phyloP scores from a whole-genome alignment of 92 coral and sea anemone species.

The Zoanthus sansibaricus region DNA sequence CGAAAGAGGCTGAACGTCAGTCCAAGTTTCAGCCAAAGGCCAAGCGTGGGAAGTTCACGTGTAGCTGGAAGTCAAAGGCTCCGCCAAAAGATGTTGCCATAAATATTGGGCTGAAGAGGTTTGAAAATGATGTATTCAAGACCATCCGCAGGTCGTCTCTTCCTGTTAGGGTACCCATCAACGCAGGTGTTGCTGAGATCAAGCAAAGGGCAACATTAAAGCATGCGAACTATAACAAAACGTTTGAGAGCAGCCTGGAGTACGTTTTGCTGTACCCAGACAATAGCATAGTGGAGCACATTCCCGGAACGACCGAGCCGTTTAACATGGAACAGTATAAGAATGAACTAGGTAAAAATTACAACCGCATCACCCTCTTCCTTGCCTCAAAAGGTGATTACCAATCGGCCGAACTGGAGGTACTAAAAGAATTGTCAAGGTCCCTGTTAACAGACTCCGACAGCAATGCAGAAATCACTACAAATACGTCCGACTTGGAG shows the following conservation, averaged over 20 bases:
- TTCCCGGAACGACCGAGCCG: slow-evolving; percentile 33
- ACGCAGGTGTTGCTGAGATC: slow-evolving; percentile 10
- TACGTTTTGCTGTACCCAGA: slow-evolving; percentile 28
- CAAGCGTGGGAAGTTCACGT: not conserved
- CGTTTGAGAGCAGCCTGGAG: slow-evolving; percentile 22
- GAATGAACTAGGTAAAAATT: slow-evolving; percentile 35
- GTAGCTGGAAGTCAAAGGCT: not conserved
- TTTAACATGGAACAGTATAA: slow-evolving; percentile 38
- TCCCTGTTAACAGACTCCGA: slow-evolving; percentile 39
- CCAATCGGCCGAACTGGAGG: slow-evolving; percentile 31
- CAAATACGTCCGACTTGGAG: slow-evolving; percentile 29
- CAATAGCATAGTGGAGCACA: slow-evolving; percentile 36
- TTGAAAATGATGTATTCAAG: not conserved
- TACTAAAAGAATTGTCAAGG: slow-evolving; percentile 28
- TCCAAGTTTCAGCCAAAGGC: slow-evolving; percentile 30
- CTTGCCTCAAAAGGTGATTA: slow-evolving; percentile 29
- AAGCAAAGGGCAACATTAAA: slow-evolving; percentile 10
- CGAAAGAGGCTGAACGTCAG: slow-evolving; percentile 13
- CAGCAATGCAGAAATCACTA: slow-evolving; percentile 36
- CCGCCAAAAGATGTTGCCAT: not conserved
- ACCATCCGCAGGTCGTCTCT: slow-evolving; percentile 6
- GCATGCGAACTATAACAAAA: slow-evolving; percentile 12
- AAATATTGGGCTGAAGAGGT: slow-evolving; percentile 3
- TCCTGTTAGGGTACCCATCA: slow-evolving; percentile 9
- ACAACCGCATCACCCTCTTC: slow-evolving; percentile 36